These are phyloP conservation scores for Loris lydekkerianus DNA, from an alignment of 2,797 vertebrate species.

Conservation along the genomic window DNA sequence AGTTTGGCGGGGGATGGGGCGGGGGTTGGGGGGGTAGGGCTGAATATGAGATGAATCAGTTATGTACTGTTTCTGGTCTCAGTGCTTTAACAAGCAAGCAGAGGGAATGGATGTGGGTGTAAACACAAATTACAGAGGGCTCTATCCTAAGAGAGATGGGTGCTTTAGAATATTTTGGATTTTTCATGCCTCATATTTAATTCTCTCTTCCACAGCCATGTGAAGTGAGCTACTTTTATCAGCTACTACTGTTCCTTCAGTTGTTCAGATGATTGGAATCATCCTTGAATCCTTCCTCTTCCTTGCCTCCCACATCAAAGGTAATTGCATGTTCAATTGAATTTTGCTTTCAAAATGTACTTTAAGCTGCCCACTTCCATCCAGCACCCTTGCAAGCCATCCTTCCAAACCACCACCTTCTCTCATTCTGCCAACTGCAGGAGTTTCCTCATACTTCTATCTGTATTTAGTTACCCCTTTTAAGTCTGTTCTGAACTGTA, in stretches of 20 bases:
- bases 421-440: background rate
- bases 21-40: background rate
- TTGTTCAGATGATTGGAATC: slow-evolving; percentile 45
- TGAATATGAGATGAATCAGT: background rate
- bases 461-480: background rate
- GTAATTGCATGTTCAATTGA: slow-evolving; percentile 37
- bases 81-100: background rate
- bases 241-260: background rate
- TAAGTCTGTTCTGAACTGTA: background rate
- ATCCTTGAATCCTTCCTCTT: slow-evolving; percentile 23
- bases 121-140: background rate
- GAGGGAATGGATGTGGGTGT: background rate
- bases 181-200: background rate
- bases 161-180: background rate
- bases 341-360: slow-evolving; percentile 57
- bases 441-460: background rate
- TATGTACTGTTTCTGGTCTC: background rate
- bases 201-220: background rate
- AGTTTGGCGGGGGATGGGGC: too few species aligned
- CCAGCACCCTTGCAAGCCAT: background rate
- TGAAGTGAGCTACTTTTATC: background rate
- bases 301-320: background rate
- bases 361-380: background rate
- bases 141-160: background rate
- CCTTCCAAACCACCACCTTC: background rate